Conservation (phyloP, 2,888 invertebrate genomes). For the Tillus elongatus region DNA sequence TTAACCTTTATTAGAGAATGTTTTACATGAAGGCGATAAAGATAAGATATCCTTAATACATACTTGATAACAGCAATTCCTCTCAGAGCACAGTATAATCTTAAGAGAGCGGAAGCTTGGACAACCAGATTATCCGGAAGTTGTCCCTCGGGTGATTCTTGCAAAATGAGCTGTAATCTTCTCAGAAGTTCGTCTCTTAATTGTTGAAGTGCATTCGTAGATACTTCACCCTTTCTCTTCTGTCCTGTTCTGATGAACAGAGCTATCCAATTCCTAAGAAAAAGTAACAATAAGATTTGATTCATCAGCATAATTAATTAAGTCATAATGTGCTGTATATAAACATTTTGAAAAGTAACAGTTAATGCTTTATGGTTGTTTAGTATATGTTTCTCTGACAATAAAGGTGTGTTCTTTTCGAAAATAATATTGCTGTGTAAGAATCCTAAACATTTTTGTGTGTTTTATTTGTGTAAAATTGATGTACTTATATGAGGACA, state of each 20-base stretch:
- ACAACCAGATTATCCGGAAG: slow-evolving; percentile 61
- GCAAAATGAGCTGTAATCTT: slow-evolving; percentile 56
- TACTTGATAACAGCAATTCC: slow-evolving; percentile 89
- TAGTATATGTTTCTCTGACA: no score
- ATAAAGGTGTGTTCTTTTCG: no score
- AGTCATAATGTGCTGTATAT: background rate
- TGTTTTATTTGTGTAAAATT: no score
- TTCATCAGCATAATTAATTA: slow-evolving; percentile 6
- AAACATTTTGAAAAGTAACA: no score
- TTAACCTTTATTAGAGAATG: no score
- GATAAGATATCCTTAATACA: slow-evolving; percentile 20
- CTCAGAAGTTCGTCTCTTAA: slow-evolving; percentile 69
- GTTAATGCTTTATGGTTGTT: no score
- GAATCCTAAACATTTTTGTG: no score
- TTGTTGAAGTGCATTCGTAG: slow-evolving; percentile 57
- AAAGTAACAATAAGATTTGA: no score
- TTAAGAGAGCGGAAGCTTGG: slow-evolving; percentile 79
- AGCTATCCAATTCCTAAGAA: slow-evolving; percentile 85
- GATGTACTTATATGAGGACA: no score
- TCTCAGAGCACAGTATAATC: slow-evolving; percentile 85
- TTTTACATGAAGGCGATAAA: no score
- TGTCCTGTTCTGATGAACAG: slow-evolving; percentile 82
- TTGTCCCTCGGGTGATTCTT: slow-evolving; percentile 51
- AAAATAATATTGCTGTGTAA: no score
- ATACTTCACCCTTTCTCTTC: slow-evolving; percentile 67